Evolutionary conservation across 2,113 vertebrate genomes (phyloP), one percentile per base, ranked within the genome.

Genomic region (Rhipidura dahli): DNA sequence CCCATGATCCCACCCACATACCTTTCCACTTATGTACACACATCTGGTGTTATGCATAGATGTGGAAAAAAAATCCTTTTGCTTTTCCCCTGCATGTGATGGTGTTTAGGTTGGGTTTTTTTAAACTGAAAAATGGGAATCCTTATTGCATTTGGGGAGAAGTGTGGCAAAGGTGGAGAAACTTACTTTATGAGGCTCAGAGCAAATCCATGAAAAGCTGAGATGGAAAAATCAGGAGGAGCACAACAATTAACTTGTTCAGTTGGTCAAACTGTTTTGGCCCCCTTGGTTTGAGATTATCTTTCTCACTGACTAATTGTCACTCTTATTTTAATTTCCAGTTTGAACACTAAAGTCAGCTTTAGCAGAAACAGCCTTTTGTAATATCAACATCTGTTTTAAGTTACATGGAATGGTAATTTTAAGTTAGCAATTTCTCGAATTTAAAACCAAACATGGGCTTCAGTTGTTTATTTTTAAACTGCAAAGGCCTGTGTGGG

Each of bases 41-140:
- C 94, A 96, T 94, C 96, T 96, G 96, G 79, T 95, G 92, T 92
- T 96, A 95, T 92, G 83, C 90, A 90, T 73, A 73, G 77, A 94
- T 37, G 44, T 71, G 64, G 87, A 76, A 57, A 76, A 77, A 39
- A 70, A 87, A 16, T 3, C 37, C 57, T 85, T 89, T 40, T 83
- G 30, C 88, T 66, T 94, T 53, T 90, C 90, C 90, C 26, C 50
- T 90, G 56, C 39, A 59, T 75, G 54, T 44, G 24, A 18, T 73
- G 60, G n/a, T 83, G 35, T 61, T 91, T 87, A 23, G 22, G n/a
- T 20, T 54, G 28, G 3, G 1, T 33, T 47, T 87, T 83, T 44
- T 50, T 22, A 10, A 60, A 72, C 30, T 54, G 47, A 81, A 81
- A 93, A 92, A 81, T 23, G 13, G 56, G 77, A 64, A 87, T 92